Evolutionary conservation across 1,140 invertebrate species (phyloP), one percentile per base, ranked within the genome.

Genomic region (Steinernema khuongi): DNA sequence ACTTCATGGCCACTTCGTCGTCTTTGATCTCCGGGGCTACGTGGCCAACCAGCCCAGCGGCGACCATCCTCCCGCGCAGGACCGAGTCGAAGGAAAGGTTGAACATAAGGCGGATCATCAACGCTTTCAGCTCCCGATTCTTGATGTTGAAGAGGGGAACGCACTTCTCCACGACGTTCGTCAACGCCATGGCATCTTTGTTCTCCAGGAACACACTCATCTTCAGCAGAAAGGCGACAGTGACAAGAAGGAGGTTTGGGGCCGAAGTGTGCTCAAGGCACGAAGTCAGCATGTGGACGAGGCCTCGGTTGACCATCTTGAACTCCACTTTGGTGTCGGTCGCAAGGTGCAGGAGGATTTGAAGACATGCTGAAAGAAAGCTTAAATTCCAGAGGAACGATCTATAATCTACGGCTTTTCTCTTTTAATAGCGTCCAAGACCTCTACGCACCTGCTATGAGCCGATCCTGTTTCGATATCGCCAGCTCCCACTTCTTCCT

Each of bases 11-110:
- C 71, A 92, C 91, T 81, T 92, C 90, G 84, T 94, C 92, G 85
- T 89, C 91, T 91, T 92, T 90, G 80, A 97, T 90, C 67, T 95
- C 89, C 82, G 91, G 90, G 31, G 96, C 92, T 73, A 97, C 88
- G 88, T 94, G 94, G 36, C 93, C 91, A 68, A 98, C 86, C 44
- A 97, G 87, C 70, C 93, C 94, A 82, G 91, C 88, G 85, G 91
- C 91, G 74, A 98, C 90, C 90, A 99, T 97, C 87, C 91, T 91
- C 71, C 90, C 90, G 72, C 94, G 88, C 70, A 94, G 86, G 81
- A 91, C 91, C 0, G 90, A 88, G 86, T 98, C 94, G 88, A 99
- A 98, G n/a, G 94, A 95, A 41, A 99, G 89, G 89, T 99, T 99
- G 80, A 95, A 93, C 4, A 98, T 87, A 18, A 97, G 87, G 81